Percentiles rank a stretch among this genome's conserved stretches.
Evolutionary conservation across 1,140 invertebrate species (phyloP).

Genomic region (Wiebesia pumilae): DNA sequence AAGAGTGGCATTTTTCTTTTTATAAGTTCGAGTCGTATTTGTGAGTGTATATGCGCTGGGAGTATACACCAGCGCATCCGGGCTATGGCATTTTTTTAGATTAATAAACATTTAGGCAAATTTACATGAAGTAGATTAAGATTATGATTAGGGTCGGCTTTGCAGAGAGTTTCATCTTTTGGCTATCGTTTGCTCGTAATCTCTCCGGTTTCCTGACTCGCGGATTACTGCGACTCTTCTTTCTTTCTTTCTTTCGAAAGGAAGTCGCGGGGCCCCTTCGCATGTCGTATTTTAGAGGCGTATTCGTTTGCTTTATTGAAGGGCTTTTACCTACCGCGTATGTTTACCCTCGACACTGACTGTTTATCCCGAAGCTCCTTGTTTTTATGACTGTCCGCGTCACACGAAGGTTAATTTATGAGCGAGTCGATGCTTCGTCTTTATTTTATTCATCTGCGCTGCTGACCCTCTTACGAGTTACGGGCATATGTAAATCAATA

Average conservation of each 20-base stretch:
- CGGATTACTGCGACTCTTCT: neutral
- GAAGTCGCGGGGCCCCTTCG: neutral
- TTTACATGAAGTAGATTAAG: conserved; percentile 77
- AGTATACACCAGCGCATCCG: conserved; percentile 77
- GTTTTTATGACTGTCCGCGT: neutral
- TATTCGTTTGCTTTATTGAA: conserved; percentile 25
- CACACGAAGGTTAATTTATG: neutral
- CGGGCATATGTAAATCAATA: conserved; percentile 77
- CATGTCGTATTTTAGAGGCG: neutral
- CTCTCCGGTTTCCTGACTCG: neutral
- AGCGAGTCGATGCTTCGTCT: conserved; percentile 20
- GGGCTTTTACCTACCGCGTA: neutral
- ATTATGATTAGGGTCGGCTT: conserved; percentile 67
- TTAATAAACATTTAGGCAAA: conserved; percentile 76
- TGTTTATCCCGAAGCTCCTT: neutral
- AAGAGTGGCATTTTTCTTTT: conserved; percentile 55
- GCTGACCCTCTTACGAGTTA: conserved; percentile 74
- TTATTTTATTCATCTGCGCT: conserved; percentile 57
- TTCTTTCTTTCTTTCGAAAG: neutral
- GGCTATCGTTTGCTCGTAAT: neutral
- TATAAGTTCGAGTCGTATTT: conserved; percentile 75
- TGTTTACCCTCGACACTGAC: conserved; percentile 21
- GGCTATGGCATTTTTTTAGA: conserved; percentile 76
- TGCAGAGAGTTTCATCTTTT: conserved; percentile 52
- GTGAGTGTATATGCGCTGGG: conserved; percentile 76